Conservation (phyloP, 1,140 invertebrate genomes). For the Drosophila insularis region DNA sequence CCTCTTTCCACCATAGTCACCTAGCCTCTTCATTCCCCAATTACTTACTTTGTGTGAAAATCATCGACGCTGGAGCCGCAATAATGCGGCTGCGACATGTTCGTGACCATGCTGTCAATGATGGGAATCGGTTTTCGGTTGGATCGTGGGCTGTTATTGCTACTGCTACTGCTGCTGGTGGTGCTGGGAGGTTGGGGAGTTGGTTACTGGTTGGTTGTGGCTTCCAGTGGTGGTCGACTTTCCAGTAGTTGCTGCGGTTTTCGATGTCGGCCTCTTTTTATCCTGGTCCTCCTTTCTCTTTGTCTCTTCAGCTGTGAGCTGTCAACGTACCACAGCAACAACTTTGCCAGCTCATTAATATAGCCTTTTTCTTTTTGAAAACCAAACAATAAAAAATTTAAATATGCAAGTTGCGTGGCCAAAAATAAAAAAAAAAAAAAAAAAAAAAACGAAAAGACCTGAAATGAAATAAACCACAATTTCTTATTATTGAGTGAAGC, state of each 20-base stretch:
- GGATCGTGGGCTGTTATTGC: constrained; percentile 12
- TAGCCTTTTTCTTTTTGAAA: constrained; percentile 24
- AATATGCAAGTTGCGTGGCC: constrained; percentile 47
- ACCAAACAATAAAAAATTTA: constrained; percentile 33
- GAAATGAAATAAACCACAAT: constrained; percentile 50
- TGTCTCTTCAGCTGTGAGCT: constrained; percentile 46
- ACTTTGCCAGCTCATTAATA: constrained; percentile 66
- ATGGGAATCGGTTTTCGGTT: constrained; percentile 20
- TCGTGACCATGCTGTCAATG: constrained; percentile 78
- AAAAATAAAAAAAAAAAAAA: neutral
- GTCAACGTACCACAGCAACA: constrained; percentile 37
- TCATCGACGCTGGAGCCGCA: constrained; percentile 75
- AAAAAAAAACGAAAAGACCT: constrained; percentile 24
- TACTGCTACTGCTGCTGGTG: constrained; percentile 11
- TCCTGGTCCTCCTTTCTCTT: neutral
- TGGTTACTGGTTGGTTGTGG: neutral
- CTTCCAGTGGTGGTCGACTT: neutral
- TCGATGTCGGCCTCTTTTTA: neutral
- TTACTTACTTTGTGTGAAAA: constrained; percentile 80
- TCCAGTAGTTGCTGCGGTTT: constrained; percentile 11
- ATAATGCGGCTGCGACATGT: constrained; percentile 78
- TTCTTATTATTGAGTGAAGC: neutral
- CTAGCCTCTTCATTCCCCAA: neutral
- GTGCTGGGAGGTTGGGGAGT: neutral
- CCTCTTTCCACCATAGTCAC: too few relatives aligned